Percentiles rank a stretch among this genome's conserved stretches.
Evolutionary conservation across 1,140 invertebrate species (phyloP).

Genomic region (Pseudomyrmex concolor): DNA sequence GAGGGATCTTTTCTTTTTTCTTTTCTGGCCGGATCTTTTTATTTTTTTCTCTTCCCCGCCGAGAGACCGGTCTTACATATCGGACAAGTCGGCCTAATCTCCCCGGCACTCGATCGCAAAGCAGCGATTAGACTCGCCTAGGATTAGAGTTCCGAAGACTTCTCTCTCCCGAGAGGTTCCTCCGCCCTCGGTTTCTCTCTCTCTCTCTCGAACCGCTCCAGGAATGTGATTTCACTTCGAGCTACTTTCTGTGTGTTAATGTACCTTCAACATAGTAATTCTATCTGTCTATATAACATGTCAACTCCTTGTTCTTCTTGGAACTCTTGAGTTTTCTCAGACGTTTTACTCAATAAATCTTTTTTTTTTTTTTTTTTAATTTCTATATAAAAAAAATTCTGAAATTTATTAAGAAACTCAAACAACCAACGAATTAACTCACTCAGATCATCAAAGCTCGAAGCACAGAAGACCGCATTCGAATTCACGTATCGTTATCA

Average conservation of each 20-base stretch:
- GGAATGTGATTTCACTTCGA: slow-evolving; percentile 36
- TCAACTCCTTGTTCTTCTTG: no score
- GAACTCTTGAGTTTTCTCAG: no score
- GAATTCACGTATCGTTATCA: slow-evolving; percentile 47
- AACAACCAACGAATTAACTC: slow-evolving; percentile 7
- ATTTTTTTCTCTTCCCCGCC: slow-evolving; percentile 19
- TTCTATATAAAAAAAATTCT: no score
- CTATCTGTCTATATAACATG: no score
- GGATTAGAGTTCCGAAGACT: slow-evolving; percentile 31
- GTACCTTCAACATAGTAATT: no score
- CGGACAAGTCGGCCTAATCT: slow-evolving; percentile 50
- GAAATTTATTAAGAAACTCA: no score
- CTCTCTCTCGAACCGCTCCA: background rate
- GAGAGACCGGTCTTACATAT: slow-evolving; percentile 36
- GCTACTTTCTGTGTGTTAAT: background rate
- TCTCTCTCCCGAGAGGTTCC: background rate
- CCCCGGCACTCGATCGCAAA: slow-evolving; percentile 42
- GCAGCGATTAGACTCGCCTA: slow-evolving; percentile 43
- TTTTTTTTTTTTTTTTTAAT: no score
- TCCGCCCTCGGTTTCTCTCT: background rate
- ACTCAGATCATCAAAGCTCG: slow-evolving; percentile 12
- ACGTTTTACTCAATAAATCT: no score
- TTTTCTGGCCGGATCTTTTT: background rate
- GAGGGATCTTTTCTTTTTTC: background rate
- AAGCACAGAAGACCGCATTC: slow-evolving; percentile 16